Evolutionary conservation across 2,888 invertebrate species (phyloP).

Genomic region (Cetonia aurata): DNA sequence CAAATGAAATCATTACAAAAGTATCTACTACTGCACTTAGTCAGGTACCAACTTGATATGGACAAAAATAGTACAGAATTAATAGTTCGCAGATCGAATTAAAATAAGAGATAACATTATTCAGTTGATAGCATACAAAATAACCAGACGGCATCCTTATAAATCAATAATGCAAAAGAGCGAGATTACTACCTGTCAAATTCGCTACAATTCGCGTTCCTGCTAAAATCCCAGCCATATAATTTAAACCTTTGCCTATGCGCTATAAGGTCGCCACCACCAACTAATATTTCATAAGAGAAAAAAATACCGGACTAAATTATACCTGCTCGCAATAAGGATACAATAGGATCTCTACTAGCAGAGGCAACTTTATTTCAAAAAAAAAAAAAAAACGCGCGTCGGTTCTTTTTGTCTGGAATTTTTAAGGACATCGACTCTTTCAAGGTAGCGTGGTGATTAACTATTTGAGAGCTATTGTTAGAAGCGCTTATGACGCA

Average conservation of each 20-base stretch:
- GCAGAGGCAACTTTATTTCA: constrained; percentile 17
- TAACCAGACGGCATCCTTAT: constrained; percentile 38
- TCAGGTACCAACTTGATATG: too few species aligned
- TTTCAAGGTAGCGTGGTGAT: constrained; percentile 30
- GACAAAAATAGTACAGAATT: too few species aligned
- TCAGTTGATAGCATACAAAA: constrained; percentile 38
- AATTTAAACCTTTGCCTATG: constrained; percentile 41
- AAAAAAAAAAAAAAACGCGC: constrained; percentile 21
- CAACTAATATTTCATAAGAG: constrained; percentile 35
- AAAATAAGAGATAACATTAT: constrained; percentile 15
- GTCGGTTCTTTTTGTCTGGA: constrained; percentile 37
- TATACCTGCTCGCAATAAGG: constrained; percentile 40
- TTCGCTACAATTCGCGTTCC: constrained; percentile 33
- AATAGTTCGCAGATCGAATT: constrained; percentile 13
- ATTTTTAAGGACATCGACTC: constrained; percentile 37
- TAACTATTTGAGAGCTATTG: constrained; percentile 33
- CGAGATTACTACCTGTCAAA: constrained; percentile 45
- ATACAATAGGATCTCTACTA: constrained; percentile 29
- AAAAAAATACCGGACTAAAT: constrained; percentile 32
- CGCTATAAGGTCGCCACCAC: constrained; percentile 16
- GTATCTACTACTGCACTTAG: too few species aligned
- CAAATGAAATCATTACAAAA: too few species aligned
- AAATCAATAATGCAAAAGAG: constrained; percentile 46
- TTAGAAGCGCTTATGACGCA: constrained; percentile 21
- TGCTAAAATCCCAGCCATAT: constrained; percentile 33